A percentile compares a stretch with the other conserved stretches of the same genome.
Evolutionary conservation across 2,113 vertebrate species (phyloP).

Genomic region (Pipra filicauda): DNA sequence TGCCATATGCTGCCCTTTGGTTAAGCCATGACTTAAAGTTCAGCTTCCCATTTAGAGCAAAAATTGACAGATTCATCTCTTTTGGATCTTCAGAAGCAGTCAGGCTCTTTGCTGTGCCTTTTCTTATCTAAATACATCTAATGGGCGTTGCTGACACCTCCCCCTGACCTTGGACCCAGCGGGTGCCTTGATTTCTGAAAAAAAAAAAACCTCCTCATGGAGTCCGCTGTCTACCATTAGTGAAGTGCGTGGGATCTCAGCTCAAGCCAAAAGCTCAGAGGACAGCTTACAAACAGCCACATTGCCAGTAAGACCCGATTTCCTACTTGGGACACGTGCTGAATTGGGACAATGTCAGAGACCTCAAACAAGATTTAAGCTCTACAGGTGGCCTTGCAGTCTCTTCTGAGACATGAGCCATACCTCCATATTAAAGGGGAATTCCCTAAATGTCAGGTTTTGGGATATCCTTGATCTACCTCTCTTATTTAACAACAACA

Average conservation of each 20-base stretch:
- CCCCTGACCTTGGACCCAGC: not conserved
- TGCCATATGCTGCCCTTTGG: conserved; percentile 56
- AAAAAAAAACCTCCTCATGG: not conserved
- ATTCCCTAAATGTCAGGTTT: not conserved
- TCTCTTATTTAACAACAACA: not conserved
- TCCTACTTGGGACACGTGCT: not conserved
- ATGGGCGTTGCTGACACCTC: not conserved
- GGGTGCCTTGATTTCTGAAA: not conserved
- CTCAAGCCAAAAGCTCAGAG: not conserved
- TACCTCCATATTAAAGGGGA: not conserved
- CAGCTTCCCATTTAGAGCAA: conserved; percentile 44
- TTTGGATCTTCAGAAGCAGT: not conserved
- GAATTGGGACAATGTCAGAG: not conserved
- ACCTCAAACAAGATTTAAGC: not conserved
- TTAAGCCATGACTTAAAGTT: conserved; percentile 51
- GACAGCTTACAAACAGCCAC: not conserved
- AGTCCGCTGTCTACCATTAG: not conserved
- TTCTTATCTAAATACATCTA: not conserved
- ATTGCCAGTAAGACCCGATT: not conserved
- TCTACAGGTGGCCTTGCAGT: not conserved
- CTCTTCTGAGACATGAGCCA: not conserved
- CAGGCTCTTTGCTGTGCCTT: not conserved
- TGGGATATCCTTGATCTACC: not conserved
- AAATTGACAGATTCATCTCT: conserved; percentile 46
- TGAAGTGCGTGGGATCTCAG: not conserved